These are phyloP conservation scores for Pammene aurita DNA, from an alignment of 2,888 invertebrate species.

Conservation along the genomic window DNA sequence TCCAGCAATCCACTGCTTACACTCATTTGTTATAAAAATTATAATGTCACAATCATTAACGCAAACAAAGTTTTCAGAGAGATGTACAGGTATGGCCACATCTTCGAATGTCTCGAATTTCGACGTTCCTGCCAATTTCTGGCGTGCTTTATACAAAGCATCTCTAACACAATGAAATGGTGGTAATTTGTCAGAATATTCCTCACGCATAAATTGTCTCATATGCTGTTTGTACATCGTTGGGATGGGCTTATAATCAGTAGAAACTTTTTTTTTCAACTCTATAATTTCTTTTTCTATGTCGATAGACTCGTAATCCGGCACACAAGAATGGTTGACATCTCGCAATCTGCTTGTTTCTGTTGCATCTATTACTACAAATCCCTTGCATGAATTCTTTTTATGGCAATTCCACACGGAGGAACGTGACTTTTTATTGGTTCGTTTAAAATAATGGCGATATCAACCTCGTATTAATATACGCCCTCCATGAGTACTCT, in stretches of 20 bases:
- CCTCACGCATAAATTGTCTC: conserved; percentile 23
- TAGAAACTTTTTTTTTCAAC: neutral
- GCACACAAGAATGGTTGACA: conserved; percentile 22
- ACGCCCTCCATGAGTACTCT: conserved; percentile 19
- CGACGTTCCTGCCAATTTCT: conserved; percentile 17
- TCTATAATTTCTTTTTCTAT: conserved; percentile 6
- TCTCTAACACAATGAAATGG: conserved; percentile 23
- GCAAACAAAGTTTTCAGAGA: conserved; percentile 9
- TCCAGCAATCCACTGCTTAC: conserved; percentile 10
- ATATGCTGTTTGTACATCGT: conserved; percentile 6
- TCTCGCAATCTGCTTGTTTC: conserved; percentile 19
- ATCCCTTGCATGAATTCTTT: conserved; percentile 27
- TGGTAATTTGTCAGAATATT: conserved; percentile 22
- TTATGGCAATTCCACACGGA: conserved; percentile 26
- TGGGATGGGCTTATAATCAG: conserved; percentile 13
- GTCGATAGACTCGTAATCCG: conserved; percentile 11
- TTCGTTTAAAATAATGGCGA: conserved; percentile 22
- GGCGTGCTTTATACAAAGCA: conserved; percentile 18
- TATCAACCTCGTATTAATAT: conserved; percentile 24
- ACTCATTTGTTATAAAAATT: conserved; percentile 10
- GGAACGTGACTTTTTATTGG: conserved; percentile 11
- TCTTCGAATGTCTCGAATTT: no score
- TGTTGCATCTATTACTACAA: conserved; percentile 19
- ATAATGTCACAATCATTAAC: conserved; percentile 16
- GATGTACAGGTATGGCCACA: no score